A percentile compares a stretch with the other conserved stretches of the same genome.
These are phyloP conservation scores for Rhinichthys osculus DNA, from an alignment of 2,797 vertebrate species.

Conservation along the genomic window DNA sequence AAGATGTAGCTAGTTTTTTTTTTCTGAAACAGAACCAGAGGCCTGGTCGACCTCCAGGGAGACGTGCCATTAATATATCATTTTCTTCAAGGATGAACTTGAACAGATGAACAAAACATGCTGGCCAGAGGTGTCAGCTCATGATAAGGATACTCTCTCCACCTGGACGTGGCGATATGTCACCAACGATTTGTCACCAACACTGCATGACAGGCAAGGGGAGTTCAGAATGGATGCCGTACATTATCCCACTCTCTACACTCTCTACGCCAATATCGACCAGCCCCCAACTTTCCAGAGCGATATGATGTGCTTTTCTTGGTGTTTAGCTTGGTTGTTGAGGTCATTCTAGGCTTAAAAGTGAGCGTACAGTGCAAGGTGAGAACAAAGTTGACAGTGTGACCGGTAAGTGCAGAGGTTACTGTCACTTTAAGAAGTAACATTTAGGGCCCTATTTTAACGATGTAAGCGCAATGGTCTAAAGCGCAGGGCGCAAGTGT, in stretches of 20 bases:
- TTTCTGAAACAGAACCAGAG: conserved; percentile 43
- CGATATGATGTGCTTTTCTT: conserved; percentile 40
- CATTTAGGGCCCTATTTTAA: not conserved
- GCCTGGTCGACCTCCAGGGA: conserved; percentile 36
- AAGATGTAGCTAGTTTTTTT: conserved; percentile 18
- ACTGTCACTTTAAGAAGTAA: not conserved
- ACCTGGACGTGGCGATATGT: conserved; percentile 55
- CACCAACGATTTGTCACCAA: conserved; percentile 61
- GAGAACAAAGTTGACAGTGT: not conserved
- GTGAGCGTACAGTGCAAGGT: not conserved
- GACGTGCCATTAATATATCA: conserved; percentile 61
- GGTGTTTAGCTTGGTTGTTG: not conserved
- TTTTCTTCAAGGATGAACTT: conserved; percentile 61
- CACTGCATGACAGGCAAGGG: conserved; percentile 46
- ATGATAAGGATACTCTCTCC: conserved; percentile 59
- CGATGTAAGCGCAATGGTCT: too few relatives aligned
- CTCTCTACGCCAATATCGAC: conserved; percentile 38
- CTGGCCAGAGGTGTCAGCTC: conserved; percentile 53
- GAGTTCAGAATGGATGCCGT: conserved; percentile 49
- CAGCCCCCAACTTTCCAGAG: conserved; percentile 32
- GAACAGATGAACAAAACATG: conserved; percentile 52
- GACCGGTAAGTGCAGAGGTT: not conserved
- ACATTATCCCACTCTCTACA: conserved; percentile 44
- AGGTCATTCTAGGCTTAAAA: conserved; percentile 19
- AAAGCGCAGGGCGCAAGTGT: too few relatives aligned